Base-by-base conservation (phyloP, 2,797 vertebrate species). In the Aldrovandia affinis region DNA sequence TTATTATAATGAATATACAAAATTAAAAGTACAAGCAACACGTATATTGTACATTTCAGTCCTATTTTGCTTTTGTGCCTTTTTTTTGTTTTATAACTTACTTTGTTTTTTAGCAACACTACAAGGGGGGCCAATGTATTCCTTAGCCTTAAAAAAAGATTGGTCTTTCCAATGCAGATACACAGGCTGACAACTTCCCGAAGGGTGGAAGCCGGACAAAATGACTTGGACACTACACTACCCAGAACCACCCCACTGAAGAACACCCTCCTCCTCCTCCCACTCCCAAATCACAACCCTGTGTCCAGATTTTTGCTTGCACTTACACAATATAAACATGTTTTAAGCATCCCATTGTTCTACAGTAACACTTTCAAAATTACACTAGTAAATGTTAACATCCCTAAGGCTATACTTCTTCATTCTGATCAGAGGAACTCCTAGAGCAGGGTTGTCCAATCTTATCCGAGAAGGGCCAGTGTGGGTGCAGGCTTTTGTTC, bases 1-100 rank as follows among this genome's bases (percentile, higher is more conserved):
- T 93, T 95, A 96, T 95, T 96, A 93, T 95, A 93, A 88, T 95
- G 92, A 96, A 95, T 95, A 96, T 96, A 96, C 92, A 92, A 96
- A 96, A 95, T 90, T 83, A 89, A 90, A 92, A 92, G 92, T 94
- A 92, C 96, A 97, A 96, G 95, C 96, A 96, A 95, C 94, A 95
- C 94, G 93, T 93, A 95, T 92, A 90, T 94, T 95, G 93, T 96
- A 95, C 93, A 93, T 90, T 88, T 93, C 90, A 92, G 91, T 92
- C 93, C 88, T 85, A 47, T 85, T 81, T 83, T 86, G 42, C 79
- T 52, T 61, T 81, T 81, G 81, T 81, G 63, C 82, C 82, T 77
- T 85, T 73, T 84, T 10, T 70, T 61, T 81, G 81, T 75, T 42
- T 81, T 57, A 61, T 80, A 80, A 89, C 83, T 61, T 61, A 20